phyloP scores from a whole-genome alignment of 2,888 invertebrate species.

The Torymus texanus region DNA sequence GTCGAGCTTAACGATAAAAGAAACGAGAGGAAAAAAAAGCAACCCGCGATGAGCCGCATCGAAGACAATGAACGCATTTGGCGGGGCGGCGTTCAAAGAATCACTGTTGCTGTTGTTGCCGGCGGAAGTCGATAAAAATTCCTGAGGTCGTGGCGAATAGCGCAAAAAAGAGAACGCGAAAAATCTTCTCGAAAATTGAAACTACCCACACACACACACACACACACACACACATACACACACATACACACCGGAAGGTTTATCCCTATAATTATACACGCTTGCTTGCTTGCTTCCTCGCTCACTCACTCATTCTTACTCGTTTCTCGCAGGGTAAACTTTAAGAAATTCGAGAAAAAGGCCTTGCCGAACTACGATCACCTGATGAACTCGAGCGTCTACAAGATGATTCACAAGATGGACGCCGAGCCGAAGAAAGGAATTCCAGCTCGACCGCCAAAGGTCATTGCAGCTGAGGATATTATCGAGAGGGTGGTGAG shows the following conservation, averaged over 20 bases:
- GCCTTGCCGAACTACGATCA: conserved; percentile 85
- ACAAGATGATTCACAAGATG: conserved; percentile 86
- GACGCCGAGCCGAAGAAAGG: conserved; percentile 82
- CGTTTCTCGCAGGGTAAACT: conserved; percentile 84
- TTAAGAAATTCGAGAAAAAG: conserved; percentile 89
- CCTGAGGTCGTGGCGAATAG: background rate
- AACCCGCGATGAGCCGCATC: too few species aligned
- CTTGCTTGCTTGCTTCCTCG: too few species aligned
- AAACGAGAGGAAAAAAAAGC: too few species aligned
- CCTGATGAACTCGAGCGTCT: conserved; percentile 87
- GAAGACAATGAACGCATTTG: too few species aligned
- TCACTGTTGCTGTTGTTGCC: background rate
- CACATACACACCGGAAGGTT: too few species aligned
- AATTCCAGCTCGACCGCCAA: conserved; percentile 80
- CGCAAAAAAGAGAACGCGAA: conserved; percentile 8
- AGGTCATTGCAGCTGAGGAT: conserved; percentile 83
- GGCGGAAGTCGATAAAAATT: conserved; percentile 34
- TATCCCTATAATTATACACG: too few species aligned
- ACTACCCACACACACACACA: too few species aligned
- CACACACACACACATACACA: too few species aligned
- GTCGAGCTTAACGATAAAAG: too few species aligned
- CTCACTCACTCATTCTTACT: background rate
- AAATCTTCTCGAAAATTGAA: background rate
- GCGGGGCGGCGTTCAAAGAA: too few species aligned
- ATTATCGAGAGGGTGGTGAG: conserved; percentile 72